These are phyloP conservation scores for Meteorus colon DNA, from an alignment of 2,888 invertebrate genomes.

Conservation along the genomic window DNA sequence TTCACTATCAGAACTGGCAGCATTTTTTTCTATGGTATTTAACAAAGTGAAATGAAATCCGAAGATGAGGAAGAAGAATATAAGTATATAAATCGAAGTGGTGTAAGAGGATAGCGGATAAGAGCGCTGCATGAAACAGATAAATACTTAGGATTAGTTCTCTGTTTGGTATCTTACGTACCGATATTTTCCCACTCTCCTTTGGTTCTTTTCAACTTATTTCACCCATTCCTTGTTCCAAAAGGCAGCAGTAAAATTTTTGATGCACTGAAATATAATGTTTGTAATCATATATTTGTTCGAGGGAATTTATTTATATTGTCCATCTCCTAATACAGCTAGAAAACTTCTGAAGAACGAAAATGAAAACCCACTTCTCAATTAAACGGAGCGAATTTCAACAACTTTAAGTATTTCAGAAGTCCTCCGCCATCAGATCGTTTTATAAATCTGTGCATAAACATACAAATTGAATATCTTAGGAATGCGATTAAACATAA, in stretches of 20 bases:
- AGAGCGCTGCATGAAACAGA: slow-evolving; percentile 57
- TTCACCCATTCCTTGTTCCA: no score
- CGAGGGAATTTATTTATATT: slow-evolving; percentile 34
- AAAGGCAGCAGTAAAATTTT: slow-evolving; percentile 3
- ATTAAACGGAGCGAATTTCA: no score
- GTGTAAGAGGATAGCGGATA: slow-evolving; percentile 19
- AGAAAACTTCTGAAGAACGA: no score
- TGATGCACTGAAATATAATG: neutral
- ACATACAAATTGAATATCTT: no score
- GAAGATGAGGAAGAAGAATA: slow-evolving; percentile 20
- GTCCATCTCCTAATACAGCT: slow-evolving; percentile 14
- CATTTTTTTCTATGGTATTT: slow-evolving; percentile 8
- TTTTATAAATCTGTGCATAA: no score
- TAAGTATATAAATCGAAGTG: neutral
- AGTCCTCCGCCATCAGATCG: no score
- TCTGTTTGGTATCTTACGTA: slow-evolving; percentile 55
- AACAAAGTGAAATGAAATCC: neutral
- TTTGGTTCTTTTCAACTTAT: slow-evolving; percentile 38
- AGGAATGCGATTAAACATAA: no score
- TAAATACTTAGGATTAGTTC: slow-evolving; percentile 66
- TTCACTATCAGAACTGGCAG: neutral
- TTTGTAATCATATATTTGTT: no score
- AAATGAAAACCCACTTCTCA: no score
- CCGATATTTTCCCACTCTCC: slow-evolving; percentile 41
- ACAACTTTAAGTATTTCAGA: no score